A percentile compares a stretch with the other conserved stretches of the same genome.
Conservation (phyloP, 2,888 invertebrate genomes). For the Mactromeris polynyma region DNA sequence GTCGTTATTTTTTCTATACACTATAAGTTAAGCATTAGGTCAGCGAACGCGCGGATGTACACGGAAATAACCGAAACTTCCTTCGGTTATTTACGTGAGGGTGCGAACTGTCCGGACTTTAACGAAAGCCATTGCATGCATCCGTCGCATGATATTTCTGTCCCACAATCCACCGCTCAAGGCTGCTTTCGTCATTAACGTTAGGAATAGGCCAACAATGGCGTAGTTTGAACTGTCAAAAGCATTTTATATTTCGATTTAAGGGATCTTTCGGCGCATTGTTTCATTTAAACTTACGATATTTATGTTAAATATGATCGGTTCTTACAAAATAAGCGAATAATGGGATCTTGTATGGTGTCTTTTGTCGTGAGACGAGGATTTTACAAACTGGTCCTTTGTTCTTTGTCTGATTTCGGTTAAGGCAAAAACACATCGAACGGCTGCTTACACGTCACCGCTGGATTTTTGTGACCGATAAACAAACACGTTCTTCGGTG, state of each 20-base stretch:
- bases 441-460: background rate
- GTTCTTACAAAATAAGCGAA: slow-evolving; percentile 20
- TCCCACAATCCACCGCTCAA: slow-evolving; percentile 70
- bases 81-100: background rate
- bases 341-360: slow-evolving; percentile 1
- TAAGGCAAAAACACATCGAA: background rate
- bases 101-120: background rate
- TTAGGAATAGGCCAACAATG: slow-evolving; percentile 71
- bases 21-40: background rate
- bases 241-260: slow-evolving; percentile 32
- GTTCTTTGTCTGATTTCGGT: slow-evolving; percentile 46
- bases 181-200: slow-evolving; percentile 62
- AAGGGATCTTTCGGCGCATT: slow-evolving; percentile 44
- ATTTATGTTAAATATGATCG: background rate
- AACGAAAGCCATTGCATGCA: slow-evolving; percentile 6
- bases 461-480: slow-evolving; percentile 23
- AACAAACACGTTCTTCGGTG: slow-evolving; percentile 21
- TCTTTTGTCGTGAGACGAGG: slow-evolving; percentile 6
- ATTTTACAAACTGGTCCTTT: slow-evolving; percentile 44
- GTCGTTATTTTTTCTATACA: background rate
- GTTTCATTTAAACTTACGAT: background rate
- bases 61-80: background rate
- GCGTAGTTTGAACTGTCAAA: slow-evolving; percentile 60
- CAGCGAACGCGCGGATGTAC: background rate
- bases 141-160: slow-evolving; percentile 39